These are phyloP conservation scores for Sebastes matsubarae DNA, from an alignment of 2,797 vertebrate species.

Conservation along the genomic window DNA sequence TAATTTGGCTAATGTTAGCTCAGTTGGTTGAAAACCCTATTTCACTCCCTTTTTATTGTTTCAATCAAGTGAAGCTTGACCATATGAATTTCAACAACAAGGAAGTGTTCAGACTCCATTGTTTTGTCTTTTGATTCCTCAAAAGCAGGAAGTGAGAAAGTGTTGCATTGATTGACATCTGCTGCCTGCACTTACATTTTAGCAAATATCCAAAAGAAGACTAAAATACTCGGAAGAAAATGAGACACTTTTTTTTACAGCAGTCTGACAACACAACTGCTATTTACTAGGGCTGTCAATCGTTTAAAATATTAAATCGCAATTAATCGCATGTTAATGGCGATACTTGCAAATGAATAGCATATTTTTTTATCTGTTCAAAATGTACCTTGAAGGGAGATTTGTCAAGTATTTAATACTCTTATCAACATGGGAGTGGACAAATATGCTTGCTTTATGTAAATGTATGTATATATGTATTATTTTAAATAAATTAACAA, in stretches of 20 bases:
- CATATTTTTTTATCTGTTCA: no score
- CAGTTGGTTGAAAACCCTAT: not conserved
- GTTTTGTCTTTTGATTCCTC: not conserved
- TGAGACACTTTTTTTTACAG: not conserved
- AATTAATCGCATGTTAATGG: no score
- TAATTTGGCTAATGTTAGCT: not conserved
- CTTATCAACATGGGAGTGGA: no score
- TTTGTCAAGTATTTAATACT: no score
- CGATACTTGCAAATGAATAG: no score
- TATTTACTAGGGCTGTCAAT: not conserved
- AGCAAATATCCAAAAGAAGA: not conserved
- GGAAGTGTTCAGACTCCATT: not conserved
- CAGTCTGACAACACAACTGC: not conserved
- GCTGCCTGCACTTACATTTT: not conserved
- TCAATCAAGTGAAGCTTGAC: not conserved
- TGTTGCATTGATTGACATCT: not conserved
- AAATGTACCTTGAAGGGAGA: no score
- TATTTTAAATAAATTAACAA: no score
- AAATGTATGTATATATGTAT: no score
- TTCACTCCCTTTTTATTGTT: not conserved
- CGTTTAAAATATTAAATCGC: no score
- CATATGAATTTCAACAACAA: not conserved
- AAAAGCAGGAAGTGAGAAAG: not conserved
- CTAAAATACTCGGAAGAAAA: not conserved
- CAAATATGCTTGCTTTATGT: no score